These are phyloP conservation scores for Leptobrachium leishanense DNA, from an alignment of 2,113 vertebrate species.

Conservation along the genomic window DNA sequence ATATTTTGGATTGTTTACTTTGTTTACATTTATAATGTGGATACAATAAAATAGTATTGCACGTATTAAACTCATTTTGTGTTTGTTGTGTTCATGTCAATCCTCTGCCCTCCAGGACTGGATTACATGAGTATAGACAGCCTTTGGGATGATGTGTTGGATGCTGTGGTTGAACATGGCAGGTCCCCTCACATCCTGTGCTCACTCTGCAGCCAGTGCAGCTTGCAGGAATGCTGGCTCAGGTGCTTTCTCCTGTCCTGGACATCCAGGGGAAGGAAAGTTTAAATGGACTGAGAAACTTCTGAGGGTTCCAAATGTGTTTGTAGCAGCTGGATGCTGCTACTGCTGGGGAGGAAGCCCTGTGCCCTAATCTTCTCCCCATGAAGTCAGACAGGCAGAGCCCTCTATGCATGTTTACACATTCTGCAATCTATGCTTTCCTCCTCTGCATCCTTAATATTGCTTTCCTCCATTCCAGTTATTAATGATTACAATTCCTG, in stretches of 20 bases:
- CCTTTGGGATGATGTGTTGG: background rate
- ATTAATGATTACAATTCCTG: background rate
- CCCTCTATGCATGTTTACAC: too few relatives aligned
- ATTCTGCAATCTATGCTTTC: background rate
- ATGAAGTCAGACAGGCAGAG: conserved; percentile 3
- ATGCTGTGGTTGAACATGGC: background rate
- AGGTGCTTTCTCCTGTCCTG: background rate
- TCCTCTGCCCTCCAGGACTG: background rate
- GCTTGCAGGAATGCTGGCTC: background rate
- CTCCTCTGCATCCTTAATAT: background rate
- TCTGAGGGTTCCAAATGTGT: background rate
- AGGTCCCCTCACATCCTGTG: background rate
- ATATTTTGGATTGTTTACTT: too few relatives aligned
- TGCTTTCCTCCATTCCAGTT: background rate
- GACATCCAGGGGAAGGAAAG: background rate
- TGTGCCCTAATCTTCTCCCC: background rate
- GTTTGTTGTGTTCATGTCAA: background rate
- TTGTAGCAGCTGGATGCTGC: background rate
- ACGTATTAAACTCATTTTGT: background rate
- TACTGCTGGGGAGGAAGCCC: background rate
- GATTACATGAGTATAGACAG: background rate
- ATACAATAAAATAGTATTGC: too few relatives aligned
- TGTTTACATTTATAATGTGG: too few relatives aligned
- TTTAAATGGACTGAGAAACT: background rate
- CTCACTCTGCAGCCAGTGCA: background rate